Conservation (phyloP, 2,888 invertebrate genomes). For the Drepana falcataria region DNA sequence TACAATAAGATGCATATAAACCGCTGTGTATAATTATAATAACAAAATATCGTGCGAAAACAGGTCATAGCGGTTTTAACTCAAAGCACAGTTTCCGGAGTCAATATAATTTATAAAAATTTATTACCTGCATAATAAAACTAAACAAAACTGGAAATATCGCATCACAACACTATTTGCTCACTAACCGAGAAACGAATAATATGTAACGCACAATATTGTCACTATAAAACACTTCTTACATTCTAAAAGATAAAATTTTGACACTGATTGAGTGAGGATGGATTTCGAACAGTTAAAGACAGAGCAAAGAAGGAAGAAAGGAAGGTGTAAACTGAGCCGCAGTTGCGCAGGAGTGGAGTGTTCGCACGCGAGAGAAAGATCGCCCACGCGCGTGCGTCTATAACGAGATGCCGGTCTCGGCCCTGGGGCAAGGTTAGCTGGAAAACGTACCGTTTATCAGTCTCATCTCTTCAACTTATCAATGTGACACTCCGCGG, state of each 20-base stretch:
- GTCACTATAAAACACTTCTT: conserved; percentile 11
- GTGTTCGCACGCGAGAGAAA: conserved; percentile 60
- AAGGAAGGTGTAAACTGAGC: conserved; percentile 59
- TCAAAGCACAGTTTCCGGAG: too few species aligned
- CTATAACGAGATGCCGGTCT: conserved; percentile 66
- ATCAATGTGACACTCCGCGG: neutral
- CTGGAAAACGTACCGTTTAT: conserved; percentile 43
- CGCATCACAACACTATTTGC: conserved; percentile 43
- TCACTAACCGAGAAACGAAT: conserved; percentile 9
- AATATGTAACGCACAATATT: too few species aligned
- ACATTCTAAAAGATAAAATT: neutral
- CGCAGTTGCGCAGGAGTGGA: conserved; percentile 46
- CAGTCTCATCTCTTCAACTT: neutral
- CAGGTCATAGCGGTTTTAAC: too few species aligned
- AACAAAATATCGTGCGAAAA: too few species aligned
- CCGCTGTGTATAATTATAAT: too few species aligned
- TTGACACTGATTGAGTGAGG: neutral
- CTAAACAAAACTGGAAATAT: conserved; percentile 62
- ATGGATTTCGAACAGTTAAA: neutral
- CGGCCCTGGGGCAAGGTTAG: conserved; percentile 69
- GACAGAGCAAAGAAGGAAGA: conserved; percentile 18
- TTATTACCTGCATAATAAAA: conserved; percentile 57
- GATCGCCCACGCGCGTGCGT: conserved; percentile 57
- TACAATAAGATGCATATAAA: too few species aligned
- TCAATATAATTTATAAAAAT: too few species aligned